phyloP scores from a whole-genome alignment of 2,797 vertebrate genomes.

The Notolepis coatsorum region DNA sequence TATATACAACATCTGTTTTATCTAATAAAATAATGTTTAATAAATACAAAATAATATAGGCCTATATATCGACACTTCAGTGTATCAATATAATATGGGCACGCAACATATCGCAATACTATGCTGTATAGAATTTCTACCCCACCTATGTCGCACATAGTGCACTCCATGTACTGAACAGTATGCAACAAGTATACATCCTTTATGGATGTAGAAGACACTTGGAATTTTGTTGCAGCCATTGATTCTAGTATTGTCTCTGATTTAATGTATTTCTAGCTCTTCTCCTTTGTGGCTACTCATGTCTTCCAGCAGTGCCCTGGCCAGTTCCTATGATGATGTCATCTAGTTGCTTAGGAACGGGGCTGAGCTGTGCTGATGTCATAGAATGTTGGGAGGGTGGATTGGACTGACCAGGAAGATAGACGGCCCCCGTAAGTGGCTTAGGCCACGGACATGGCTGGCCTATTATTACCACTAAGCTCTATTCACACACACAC shows the following conservation, averaged over 20 bases:
- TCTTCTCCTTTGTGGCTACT: conserved; percentile 50
- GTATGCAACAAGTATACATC: too few relatives aligned
- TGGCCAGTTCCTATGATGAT: conserved; percentile 81
- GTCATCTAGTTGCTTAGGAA: conserved; percentile 89
- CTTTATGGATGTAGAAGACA: too few relatives aligned
- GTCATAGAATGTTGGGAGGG: conserved; percentile 76
- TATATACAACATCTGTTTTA: too few relatives aligned
- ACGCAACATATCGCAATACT: too few relatives aligned
- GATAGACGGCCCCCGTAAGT: conserved; percentile 70
- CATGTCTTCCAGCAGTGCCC: conserved; percentile 25
- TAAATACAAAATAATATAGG: too few relatives aligned
- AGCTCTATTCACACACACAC: conserved; percentile 70
- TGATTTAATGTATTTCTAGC: conserved; percentile 59
- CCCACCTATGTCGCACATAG: too few relatives aligned
- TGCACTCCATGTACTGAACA: too few relatives aligned
- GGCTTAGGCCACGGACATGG: conserved; percentile 69
- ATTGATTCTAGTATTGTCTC: conserved; percentile 30
- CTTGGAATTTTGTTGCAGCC: too few relatives aligned
- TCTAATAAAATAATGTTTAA: too few relatives aligned
- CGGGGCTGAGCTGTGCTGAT: conserved; percentile 76
- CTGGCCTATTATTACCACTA: conserved; percentile 70
- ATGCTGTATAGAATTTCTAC: too few relatives aligned
- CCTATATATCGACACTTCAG: too few relatives aligned
- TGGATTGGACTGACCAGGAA: conserved; percentile 63
- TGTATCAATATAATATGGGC: too few relatives aligned